These are phyloP conservation scores for Elachura formosa DNA, from an alignment of 2,113 vertebrate species.

Conservation along the genomic window DNA sequence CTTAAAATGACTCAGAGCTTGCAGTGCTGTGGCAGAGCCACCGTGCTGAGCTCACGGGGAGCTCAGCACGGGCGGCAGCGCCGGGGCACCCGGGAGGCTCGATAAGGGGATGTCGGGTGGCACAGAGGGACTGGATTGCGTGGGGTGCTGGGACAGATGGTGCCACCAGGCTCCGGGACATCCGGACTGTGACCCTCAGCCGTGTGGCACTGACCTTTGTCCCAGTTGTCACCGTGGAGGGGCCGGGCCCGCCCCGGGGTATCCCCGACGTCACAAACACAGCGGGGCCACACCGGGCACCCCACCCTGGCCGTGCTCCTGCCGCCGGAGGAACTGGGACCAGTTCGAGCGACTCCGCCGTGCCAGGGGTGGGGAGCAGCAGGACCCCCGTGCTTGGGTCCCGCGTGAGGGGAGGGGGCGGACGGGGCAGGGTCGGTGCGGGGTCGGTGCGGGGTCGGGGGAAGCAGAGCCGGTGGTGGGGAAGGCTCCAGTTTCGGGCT, in stretches of 20 bases:
- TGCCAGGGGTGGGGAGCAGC: not conserved
- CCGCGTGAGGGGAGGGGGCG: no score
- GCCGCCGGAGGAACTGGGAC: not conserved
- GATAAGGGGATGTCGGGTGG: rapidly evolving
- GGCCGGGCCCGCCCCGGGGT: not conserved
- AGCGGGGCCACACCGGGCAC: not conserved
- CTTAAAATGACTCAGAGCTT: not conserved
- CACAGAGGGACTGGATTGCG: rapidly evolving
- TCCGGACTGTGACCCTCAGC: not conserved
- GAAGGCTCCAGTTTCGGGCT: no score
- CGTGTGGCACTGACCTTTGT: slow-evolving; percentile 7
- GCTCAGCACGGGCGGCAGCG: not conserved
- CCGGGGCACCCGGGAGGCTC: not conserved
- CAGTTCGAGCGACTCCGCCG: not conserved
- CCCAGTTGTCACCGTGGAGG: not conserved
- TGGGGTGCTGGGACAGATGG: not conserved
- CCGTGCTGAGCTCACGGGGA: not conserved
- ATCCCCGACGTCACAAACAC: not conserved
- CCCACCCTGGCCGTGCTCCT: rapidly evolving
- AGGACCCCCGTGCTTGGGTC: not conserved
- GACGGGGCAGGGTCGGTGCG: not conserved
- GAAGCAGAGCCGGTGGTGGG: not conserved
- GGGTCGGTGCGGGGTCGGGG: not conserved
- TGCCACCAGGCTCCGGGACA: not conserved
- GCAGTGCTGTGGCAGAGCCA: not conserved